phyloP scores from a whole-genome alignment of 2,797 vertebrate species.

The Meriones psammophilus region DNA sequence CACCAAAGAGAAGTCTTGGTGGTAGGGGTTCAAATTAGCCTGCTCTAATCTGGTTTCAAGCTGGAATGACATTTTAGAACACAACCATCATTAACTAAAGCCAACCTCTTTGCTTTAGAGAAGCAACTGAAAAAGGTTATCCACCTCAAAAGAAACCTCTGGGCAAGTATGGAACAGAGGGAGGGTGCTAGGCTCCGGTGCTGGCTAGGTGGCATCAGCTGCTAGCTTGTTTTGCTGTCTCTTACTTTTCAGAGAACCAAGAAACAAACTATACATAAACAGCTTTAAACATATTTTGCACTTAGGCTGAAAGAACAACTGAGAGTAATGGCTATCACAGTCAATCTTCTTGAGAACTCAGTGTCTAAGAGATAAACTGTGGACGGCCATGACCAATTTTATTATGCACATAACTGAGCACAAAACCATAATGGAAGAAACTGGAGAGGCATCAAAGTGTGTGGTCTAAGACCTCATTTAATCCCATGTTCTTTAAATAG shows the following conservation, averaged over 20 bases:
- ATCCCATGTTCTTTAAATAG: neutral
- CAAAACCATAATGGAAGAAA: neutral
- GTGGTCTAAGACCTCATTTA: neutral
- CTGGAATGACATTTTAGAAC: neutral
- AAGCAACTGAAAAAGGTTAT: neutral
- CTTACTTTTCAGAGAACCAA: neutral
- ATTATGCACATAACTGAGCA: neutral
- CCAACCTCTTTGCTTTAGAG: neutral
- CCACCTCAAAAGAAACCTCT: no score
- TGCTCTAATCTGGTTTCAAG: neutral
- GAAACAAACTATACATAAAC: neutral
- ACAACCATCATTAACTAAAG: neutral
- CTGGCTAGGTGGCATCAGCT: no score
- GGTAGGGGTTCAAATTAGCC: neutral
- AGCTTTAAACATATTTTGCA: neutral
- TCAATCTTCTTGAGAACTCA: neutral
- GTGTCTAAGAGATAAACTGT: neutral
- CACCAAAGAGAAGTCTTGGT: neutral
- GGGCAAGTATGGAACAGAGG: fast-evolving
- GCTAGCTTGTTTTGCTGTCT: neutral
- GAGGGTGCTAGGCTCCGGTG: no score
- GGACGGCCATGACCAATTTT: neutral
- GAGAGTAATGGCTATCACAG: neutral
- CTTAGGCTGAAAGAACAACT: neutral
- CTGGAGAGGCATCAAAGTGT: neutral